Evolutionary conservation across 2,113 vertebrate species (phyloP).

Genomic region (Cepphus grylle): DNA sequence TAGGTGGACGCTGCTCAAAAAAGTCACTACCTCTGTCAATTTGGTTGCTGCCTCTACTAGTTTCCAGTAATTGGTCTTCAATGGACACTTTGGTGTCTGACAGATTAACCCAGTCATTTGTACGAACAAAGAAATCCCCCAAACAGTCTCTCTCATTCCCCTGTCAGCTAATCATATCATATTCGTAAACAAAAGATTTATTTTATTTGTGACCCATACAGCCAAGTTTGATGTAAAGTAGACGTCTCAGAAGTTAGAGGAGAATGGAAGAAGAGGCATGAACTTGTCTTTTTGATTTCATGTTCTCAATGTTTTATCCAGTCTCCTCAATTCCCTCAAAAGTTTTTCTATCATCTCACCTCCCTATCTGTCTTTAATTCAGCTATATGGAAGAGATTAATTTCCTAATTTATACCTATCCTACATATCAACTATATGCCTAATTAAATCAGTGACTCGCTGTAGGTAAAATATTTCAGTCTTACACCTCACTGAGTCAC

Average conservation of each 20-base stretch:
- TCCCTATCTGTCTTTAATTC: neutral
- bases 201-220: neutral
- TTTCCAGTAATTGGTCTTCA: neutral
- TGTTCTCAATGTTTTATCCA: neutral
- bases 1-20: neutral
- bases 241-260: neutral
- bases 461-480: neutral
- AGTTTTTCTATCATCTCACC: neutral
- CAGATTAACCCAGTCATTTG: neutral
- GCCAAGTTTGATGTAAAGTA: neutral
- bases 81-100: neutral
- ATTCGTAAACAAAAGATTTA: neutral
- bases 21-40: neutral
- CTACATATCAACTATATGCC: neutral
- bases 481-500: neutral
- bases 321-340: neutral
- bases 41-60: neutral
- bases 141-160: neutral
- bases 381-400: neutral
- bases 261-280: neutral
- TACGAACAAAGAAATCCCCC: neutral
- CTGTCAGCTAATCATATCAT: neutral
- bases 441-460: neutral
- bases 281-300: neutral
- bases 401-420: neutral